Base-by-base conservation (phyloP, 1,140 invertebrate species). In the Drosophila ogumai region DNA sequence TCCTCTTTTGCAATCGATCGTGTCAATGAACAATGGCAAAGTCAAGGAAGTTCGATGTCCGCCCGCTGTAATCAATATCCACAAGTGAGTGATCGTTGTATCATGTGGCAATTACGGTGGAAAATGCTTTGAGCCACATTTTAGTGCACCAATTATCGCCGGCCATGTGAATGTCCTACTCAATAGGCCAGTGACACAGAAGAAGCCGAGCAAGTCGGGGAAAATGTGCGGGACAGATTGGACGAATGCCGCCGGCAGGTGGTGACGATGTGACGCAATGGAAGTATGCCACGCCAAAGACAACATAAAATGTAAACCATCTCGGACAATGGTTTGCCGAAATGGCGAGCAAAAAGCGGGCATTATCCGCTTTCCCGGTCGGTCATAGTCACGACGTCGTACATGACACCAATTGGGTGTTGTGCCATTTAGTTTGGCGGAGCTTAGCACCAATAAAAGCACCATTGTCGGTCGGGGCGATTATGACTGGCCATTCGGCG, bases 371-470 rank as follows among this genome's bases (percentile, higher is more conserved):
- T 79, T 82, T 66, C 25, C 25, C 44, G 46, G 41, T 36, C 60
- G 38, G 49, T 40, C 47, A 44, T 46, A 46, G 25, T 31, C 47
- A 47, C 44, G 44, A 47, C 25, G 28, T 19, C 8, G 64, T 43
- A 67, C 49, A 64, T 84, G 84, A 68, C 84, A 87, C 77, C 73
- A 72, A 76, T 87, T 74, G 82, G 57, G 76, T 22, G 31, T 36
- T 36, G 52, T 68, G 72, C 66, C 46, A 84, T 59, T 86, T 85
- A 65, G 58, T 72, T 50, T 50, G 57, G 46, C 46, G 68, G 38
- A 78, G 72, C 81, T 88, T 84, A 90, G 75, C 85, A 68, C 85
- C 76, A 88, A 88, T 90, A 72, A 82, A 75, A 66, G 58, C 46
- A 64, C 67, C 65, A 82, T 58, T 69, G 64, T 31, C 34, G 79